Percentiles rank a stretch among this genome's conserved stretches.
These are phyloP conservation scores for Choreutis nemorana DNA, from an alignment of 2,888 invertebrate species.

Conservation along the genomic window DNA sequence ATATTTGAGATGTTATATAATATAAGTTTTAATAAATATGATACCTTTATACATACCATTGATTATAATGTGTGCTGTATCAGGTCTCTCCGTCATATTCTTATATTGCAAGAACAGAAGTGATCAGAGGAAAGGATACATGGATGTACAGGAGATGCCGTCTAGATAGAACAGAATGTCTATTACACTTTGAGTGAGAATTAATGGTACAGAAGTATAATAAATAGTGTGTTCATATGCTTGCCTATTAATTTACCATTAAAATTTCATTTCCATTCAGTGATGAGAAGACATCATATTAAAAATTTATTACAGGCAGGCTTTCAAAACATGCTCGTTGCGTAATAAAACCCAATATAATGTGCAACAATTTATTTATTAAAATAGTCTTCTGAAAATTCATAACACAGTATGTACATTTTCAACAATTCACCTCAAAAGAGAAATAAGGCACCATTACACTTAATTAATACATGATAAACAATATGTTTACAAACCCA, in stretches of 20 bases:
- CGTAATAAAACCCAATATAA: slow-evolving; percentile 17
- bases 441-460: slow-evolving; percentile 51
- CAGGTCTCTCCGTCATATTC: slow-evolving; percentile 39
- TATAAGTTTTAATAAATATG: slow-evolving; percentile 12
- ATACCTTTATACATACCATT: slow-evolving; percentile 34
- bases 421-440: slow-evolving; percentile 55
- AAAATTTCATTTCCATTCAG: too few relatives aligned
- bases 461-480: slow-evolving; percentile 9
- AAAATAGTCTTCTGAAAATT: slow-evolving; percentile 52
- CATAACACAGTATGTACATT: slow-evolving; percentile 61
- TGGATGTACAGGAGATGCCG: slow-evolving; percentile 46
- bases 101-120: slow-evolving; percentile 40
- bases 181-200: too few relatives aligned
- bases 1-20: too few relatives aligned
- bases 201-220: too few relatives aligned
- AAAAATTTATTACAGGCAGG: too few relatives aligned
- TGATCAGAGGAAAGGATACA: slow-evolving; percentile 37
- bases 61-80: slow-evolving; percentile 42
- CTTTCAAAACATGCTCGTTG: too few relatives aligned
- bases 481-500: slow-evolving; percentile 20
- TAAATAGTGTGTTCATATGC: too few relatives aligned
- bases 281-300: too few relatives aligned
- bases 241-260: too few relatives aligned
- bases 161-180: too few relatives aligned
- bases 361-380: slow-evolving; percentile 54